Evolutionary conservation across 2,113 vertebrate genomes (phyloP), one percentile per base, ranked within the genome.

Genomic region (Callaeas wilsoni): DNA sequence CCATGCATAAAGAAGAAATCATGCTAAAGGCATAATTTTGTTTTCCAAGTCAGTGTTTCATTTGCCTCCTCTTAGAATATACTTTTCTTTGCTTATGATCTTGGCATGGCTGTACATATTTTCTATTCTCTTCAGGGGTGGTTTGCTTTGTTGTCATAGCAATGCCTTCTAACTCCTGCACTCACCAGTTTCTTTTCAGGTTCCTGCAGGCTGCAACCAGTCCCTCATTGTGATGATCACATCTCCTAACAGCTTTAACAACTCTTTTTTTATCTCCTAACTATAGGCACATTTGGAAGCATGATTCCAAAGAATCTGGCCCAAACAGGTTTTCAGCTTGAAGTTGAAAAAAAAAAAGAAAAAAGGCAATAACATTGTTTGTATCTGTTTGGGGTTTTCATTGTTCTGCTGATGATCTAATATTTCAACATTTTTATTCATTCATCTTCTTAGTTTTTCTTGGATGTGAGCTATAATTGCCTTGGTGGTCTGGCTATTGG

Each of bases 141-240:
- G 82, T 93, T 95, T 94, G 93, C 93, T 96, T 95, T 96, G 80
- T 96, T 97, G 94, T 94, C 86, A 96, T 91, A 95, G 94, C 84
- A 89, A 94, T 85, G 69, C 65, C 79, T 96, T 92, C 93, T 60
- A 77, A 87, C 91, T 87, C 68, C 53, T 90, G 84, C 62, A 75
- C 55, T 92, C 88, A 91, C 93, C 81, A 87, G 46, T 84, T 94
- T 95, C 89, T 88, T 85, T 86, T 96, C 87, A 95, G 87, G 70
- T 95, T 97, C 93, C 93, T 97, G 90, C 95, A 95, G 94, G 80
- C 84, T 95, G 70, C 83, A 94, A 97, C 93, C 84, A 91, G 64
- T 95, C 94, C 79, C 84, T 96, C 76, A 82, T 91, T 96, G 92
- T 94, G 90, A 83, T 96, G 93, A 94, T 97, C 84, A 87, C 96